These are phyloP conservation scores for Eidolon helvum DNA, from an alignment of 2,113 vertebrate genomes.

Conservation along the genomic window DNA sequence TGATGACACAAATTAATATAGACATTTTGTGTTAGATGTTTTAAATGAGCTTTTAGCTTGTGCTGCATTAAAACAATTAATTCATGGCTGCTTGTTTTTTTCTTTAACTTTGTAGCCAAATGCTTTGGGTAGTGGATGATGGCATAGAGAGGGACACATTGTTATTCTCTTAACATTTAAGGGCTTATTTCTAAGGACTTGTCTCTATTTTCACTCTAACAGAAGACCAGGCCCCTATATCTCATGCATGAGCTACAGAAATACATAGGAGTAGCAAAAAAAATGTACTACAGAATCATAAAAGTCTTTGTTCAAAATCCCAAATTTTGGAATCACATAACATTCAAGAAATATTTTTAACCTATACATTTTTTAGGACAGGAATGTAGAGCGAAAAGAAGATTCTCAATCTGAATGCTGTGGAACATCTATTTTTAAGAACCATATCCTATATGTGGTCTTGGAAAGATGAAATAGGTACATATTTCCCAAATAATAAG, in stretches of 20 bases:
- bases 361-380: background rate
- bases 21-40: background rate
- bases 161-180: background rate
- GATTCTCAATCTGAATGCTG: background rate
- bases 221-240: background rate
- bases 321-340: background rate
- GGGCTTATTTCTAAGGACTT: background rate
- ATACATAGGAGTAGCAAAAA: background rate
- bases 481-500: conserved; percentile 20
- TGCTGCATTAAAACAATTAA: background rate
- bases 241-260: background rate
- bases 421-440: conserved; percentile 22
- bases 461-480: background rate
- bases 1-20: conserved; percentile 8
- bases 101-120: conserved; percentile 5
- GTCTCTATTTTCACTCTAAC: conserved; percentile 5
- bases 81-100: background rate
- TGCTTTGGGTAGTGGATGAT: conserved; percentile 13
- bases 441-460: background rate
- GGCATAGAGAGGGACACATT: background rate
- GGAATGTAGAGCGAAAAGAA: background rate
- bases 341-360: conserved; percentile 19
- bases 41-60: conserved; percentile 37
- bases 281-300: background rate
- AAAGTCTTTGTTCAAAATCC: background rate